These are phyloP conservation scores for Diaphora mendica DNA, from an alignment of 2,888 invertebrate species.

Conservation along the genomic window DNA sequence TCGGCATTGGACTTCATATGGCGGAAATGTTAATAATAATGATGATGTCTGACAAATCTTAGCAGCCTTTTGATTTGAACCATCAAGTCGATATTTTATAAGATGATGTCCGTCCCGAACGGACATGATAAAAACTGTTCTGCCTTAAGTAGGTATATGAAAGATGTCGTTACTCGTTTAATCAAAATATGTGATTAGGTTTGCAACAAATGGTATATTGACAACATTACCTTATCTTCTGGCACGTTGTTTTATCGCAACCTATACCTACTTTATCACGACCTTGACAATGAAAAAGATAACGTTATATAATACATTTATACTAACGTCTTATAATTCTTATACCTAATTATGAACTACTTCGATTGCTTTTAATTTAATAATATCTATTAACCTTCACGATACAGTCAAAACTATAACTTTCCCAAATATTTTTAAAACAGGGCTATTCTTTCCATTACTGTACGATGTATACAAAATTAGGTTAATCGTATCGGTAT, in stretches of 20 bases:
- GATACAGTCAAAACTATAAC: background rate
- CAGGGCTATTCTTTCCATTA: background rate
- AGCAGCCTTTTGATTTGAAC: background rate
- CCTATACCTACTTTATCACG: background rate
- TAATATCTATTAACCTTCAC: background rate
- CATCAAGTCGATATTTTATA: background rate
- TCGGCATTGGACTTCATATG: too few relatives aligned
- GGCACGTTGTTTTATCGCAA: slow-evolving; percentile 2
- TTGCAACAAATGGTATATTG: background rate
- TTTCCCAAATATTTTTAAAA: background rate
- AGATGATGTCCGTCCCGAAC: background rate
- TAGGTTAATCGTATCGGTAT: slow-evolving; percentile 50
- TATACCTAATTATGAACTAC: background rate
- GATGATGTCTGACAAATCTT: background rate
- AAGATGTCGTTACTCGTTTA: background rate
- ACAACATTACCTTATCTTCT: background rate
- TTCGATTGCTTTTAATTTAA: background rate
- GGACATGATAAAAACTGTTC: background rate
- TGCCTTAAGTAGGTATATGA: background rate
- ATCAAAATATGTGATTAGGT: background rate
- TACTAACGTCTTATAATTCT: background rate
- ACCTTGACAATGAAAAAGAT: slow-evolving; percentile 2
- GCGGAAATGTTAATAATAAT: too few relatives aligned
- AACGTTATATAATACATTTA: background rate
- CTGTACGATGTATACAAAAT: slow-evolving; percentile 9